Conservation (phyloP, 2,113 vertebrate species). For the Ibidorhyncha struthersii region DNA sequence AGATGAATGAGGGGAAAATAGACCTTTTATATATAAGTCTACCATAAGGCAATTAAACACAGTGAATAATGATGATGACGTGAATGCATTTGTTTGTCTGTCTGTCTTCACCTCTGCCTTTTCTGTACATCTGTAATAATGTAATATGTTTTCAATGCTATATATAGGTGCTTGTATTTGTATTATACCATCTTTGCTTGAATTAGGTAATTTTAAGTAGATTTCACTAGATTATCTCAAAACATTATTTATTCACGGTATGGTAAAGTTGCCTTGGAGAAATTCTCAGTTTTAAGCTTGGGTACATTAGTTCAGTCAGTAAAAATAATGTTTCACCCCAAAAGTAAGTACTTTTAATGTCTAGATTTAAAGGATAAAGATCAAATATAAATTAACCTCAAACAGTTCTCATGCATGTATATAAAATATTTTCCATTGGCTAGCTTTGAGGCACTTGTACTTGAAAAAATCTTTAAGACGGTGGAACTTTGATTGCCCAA, state of each 20-base stretch:
- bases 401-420: not conserved
- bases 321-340: not conserved
- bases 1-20: not conserved
- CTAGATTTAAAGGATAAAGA: not conserved
- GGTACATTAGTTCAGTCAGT: not conserved
- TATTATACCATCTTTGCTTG: not conserved
- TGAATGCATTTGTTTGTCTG: not conserved
- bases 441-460: not conserved
- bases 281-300: not conserved
- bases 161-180: not conserved
- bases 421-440: not conserved
- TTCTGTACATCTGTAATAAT: not conserved
- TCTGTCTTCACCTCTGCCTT: not conserved
- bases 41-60: not conserved
- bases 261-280: not conserved
- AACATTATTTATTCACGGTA: not conserved
- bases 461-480: not conserved
- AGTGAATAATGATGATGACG: not conserved
- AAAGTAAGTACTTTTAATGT: not conserved
- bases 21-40: not conserved
- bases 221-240: not conserved
- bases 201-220: not conserved
- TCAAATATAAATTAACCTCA: not conserved
- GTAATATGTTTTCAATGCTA: not conserved
- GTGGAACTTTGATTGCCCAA: not conserved